Evolutionary conservation across 2,797 vertebrate species (phyloP), one percentile per base, ranked within the genome.

Genomic region (Alectoris magna): DNA sequence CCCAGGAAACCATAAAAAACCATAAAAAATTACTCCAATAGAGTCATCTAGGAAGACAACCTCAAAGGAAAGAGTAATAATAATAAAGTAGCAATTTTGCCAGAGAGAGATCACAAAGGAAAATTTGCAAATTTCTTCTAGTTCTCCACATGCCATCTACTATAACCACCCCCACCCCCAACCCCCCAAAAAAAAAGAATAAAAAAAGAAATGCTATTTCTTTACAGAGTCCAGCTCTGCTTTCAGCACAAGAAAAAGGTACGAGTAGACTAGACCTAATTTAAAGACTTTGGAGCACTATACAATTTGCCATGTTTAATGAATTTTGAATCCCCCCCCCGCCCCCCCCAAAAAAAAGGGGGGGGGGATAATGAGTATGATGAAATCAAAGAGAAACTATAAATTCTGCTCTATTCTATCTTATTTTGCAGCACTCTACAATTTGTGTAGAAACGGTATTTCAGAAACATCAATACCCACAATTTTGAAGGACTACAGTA

Each of bases 1-100:
- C 17, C 56, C 38, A 74, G 67, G 41, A 93, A 93, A 48, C 14
- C n/a, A 58, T 84, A 87, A 87, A 82, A 93, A 93, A 48, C 14
- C n/a, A 58, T 84, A 87, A 87, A 82, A 93, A 53, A 17, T 80
- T 56, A 48, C 26, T 67, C 26, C 36, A 74, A 9, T 62, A 66
- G 83, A 73, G 41, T 64, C 26, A 60, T 31, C 38, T 79, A 84
- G 56, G 34, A 84, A 77, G 18, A 31, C 4, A 73, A 19, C 10
- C 51, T 66, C 60, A 56, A 84, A 87, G 66, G 62, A 76, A 83
- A 68, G 78, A 7, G 34, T 34, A 31, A 55, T 16, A 43, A 43
- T 63, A 63, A 29, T 63, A 63, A 58, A 34, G 19, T 34, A 58
- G 31, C 11, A 34, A 9, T 58, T 58, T 58, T 58, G 21, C 19